Percentiles rank a stretch among this genome's conserved stretches.
These are phyloP conservation scores for Amazona guildingii DNA, from an alignment of 2,113 vertebrate species.

Conservation along the genomic window DNA sequence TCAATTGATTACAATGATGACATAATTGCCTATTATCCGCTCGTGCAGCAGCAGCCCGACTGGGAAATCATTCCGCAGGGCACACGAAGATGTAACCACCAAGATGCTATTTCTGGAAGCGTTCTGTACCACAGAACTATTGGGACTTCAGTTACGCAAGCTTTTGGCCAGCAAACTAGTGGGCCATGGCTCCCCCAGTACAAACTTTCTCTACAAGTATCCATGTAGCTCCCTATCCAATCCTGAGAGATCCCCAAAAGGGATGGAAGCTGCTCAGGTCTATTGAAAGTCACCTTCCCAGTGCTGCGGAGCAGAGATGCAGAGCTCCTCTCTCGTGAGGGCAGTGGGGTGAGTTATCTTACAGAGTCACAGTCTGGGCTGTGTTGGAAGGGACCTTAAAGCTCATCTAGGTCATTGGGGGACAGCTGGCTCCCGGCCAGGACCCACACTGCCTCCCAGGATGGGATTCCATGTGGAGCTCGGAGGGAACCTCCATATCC, in stretches of 20 bases:
- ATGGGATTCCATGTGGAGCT: not conserved
- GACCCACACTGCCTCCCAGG: rapidly evolving
- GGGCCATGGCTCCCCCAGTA: not conserved
- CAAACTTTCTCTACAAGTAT: not conserved
- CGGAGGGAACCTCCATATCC: not conserved
- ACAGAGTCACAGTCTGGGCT: not conserved
- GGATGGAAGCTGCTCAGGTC: not conserved
- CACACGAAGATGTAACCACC: not conserved
- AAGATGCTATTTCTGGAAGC: not conserved
- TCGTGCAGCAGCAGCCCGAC: not conserved
- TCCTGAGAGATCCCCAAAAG: not conserved
- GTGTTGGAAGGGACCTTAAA: not conserved
- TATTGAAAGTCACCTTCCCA: not conserved
- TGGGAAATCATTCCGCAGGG: not conserved
- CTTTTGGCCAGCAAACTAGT: not conserved
- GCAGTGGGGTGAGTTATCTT: not conserved
- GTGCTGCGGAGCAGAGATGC: not conserved
- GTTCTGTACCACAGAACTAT: not conserved
- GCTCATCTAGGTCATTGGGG: not conserved
- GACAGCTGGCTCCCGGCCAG: rapidly evolving
- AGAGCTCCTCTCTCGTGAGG: not conserved
- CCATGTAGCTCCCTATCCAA: not conserved
- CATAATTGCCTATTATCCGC: not conserved
- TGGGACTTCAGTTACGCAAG: rapidly evolving
- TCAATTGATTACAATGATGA: not conserved